Evolutionary conservation across 1,140 invertebrate genomes (phyloP).

Genomic region (Teleopsis dalmanni): DNA sequence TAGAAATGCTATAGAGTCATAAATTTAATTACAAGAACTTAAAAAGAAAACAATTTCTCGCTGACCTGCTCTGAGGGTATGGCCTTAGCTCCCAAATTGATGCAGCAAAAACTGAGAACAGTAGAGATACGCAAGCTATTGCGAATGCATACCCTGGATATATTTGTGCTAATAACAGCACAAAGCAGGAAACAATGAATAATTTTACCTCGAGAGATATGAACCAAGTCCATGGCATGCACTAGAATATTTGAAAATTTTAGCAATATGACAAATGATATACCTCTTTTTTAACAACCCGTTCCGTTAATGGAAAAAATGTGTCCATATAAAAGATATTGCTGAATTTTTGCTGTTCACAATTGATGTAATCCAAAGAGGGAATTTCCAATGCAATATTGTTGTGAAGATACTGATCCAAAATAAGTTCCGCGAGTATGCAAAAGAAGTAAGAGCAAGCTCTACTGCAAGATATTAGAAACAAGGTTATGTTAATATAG

Average conservation of each 20-base stretch:
- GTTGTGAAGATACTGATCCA: constrained; percentile 35
- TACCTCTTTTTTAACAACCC: constrained; percentile 33
- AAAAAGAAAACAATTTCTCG: too few relatives aligned
- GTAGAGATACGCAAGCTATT: constrained; percentile 10
- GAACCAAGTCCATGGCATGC: constrained; percentile 22
- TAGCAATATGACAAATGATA: background rate
- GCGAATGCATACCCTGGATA: constrained; percentile 14
- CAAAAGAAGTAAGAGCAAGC: constrained; percentile 14
- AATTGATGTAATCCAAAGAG: constrained; percentile 35
- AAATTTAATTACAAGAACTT: background rate
- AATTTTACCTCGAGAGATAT: constrained; percentile 18
- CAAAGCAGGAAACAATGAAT: constrained; percentile 14
- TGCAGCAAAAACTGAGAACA: constrained; percentile 12
- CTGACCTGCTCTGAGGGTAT: background rate
- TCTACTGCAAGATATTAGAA: too few relatives aligned
- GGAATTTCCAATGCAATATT: constrained; percentile 38
- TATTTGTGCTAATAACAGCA: constrained; percentile 14
- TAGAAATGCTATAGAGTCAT: background rate
- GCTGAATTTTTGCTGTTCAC: constrained; percentile 43
- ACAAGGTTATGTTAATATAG: too few relatives aligned
- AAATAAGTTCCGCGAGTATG: constrained; percentile 8
- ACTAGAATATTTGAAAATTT: constrained; percentile 8
- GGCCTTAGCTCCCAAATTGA: constrained; percentile 7
- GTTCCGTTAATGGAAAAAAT: constrained; percentile 38
- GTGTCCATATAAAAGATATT: constrained; percentile 45